Base-by-base conservation (phyloP, 2,888 invertebrate genomes). In the Kryphioiulus occultus region DNA sequence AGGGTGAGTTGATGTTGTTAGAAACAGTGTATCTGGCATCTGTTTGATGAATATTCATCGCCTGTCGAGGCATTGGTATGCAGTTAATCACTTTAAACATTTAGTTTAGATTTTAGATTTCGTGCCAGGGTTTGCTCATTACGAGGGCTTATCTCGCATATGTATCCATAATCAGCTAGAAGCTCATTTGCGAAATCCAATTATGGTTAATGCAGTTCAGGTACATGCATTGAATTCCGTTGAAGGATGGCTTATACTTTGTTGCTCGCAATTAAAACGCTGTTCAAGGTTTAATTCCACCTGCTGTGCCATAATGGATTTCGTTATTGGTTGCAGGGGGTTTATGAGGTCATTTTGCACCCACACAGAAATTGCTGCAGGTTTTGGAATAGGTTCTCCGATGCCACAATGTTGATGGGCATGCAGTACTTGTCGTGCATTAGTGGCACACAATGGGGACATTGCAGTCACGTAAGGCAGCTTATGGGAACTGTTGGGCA, bases 381-480 rank as follows among this genome's bases (percentile, higher is more conserved):
- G 5, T 1, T 1, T 9, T 9, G 59, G 22, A 22, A 68, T 68
- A 68, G 22, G 22, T 22, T 68, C 22, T 9, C 22, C 59, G 5
- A 22, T 10, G 22, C 59, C 59, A 68, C 1, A 10, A 19, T 7
- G 22, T 22, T 68, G 22, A 68, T 68, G 59, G 22, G 22, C 59
- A 22, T 9, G 7, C 22, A 22, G 59, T 68, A 68, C 59, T 68
- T 22, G n/a, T 7, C 53, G n/a, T 4, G 53, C 53, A 59, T 59
- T 59, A 59, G 53, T 59, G n/a, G 19, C 26, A 68, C 22, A 22
- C 19, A 19, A 68, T 68, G 59, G 19, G 59, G 19, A 19, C 59
- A 68, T 68, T 26, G 59, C 59, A 68, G 59, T 68, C 59, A 68
- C 59, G 59, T 68, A 68, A 26, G 59, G 22, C 59, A 68, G 59